Evolutionary conservation across 1,140 invertebrate genomes (phyloP).

Genomic region (Drosophila trapezifrons): DNA sequence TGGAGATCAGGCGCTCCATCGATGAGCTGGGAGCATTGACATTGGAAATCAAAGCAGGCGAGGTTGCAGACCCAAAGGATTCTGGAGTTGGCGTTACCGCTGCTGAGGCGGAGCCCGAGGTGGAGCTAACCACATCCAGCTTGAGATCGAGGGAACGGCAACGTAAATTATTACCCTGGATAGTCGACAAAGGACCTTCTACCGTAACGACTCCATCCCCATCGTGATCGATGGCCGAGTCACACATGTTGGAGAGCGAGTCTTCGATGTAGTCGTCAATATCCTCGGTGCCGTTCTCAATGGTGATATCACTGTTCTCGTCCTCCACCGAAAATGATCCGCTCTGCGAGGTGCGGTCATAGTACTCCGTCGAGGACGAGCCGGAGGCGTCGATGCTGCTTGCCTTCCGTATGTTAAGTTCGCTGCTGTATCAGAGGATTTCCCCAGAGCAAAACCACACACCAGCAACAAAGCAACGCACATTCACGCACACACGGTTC

Average conservation of each 20-base stretch:
- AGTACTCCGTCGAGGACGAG: slow-evolving; percentile 64
- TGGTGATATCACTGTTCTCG: slow-evolving; percentile 82
- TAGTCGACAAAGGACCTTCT: slow-evolving; percentile 7
- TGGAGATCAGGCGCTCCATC: slow-evolving; percentile 20
- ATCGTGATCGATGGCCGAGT: slow-evolving; percentile 53
- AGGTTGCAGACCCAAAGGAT: not conserved
- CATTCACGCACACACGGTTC: slow-evolving; percentile 18
- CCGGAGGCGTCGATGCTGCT: slow-evolving; percentile 66
- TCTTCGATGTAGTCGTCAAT: slow-evolving; percentile 82
- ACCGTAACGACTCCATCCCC: not conserved
- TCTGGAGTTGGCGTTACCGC: slow-evolving; percentile 59
- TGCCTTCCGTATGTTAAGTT: slow-evolving; percentile 62
- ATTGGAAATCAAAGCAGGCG: slow-evolving; percentile 2
- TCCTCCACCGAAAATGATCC: slow-evolving; percentile 81
- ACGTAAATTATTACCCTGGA: slow-evolving; percentile 21
- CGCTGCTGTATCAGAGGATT: slow-evolving; percentile 34
- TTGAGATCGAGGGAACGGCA: slow-evolving; percentile 52
- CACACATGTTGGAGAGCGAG: slow-evolving; percentile 71
- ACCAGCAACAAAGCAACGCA: slow-evolving; percentile 22
- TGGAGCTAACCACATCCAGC: slow-evolving; percentile 29
- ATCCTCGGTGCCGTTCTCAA: slow-evolving; percentile 80
- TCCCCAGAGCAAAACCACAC: slow-evolving; percentile 14
- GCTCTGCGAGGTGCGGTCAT: slow-evolving; percentile 68
- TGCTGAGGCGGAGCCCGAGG: slow-evolving; percentile 5
- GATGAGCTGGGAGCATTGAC: slow-evolving; percentile 1